A percentile compares a stretch with the other conserved stretches of the same genome.
Conservation (phyloP, 2,797 vertebrate genomes). For the Protonibea diacanthus region DNA sequence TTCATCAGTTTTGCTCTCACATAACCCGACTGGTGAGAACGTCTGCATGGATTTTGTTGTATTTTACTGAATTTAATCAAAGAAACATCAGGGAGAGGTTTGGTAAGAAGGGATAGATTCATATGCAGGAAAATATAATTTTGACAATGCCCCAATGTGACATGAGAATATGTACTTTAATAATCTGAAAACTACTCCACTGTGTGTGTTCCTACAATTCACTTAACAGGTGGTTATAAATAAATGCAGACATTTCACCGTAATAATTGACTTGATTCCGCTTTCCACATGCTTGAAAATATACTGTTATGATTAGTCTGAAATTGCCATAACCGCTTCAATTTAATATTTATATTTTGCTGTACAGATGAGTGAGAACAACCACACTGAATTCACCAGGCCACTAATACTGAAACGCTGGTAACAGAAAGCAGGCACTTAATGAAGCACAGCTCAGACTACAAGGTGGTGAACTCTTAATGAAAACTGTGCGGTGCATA, state of each 20-base stretch:
- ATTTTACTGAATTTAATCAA: background rate
- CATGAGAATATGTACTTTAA: slow-evolving; percentile 14
- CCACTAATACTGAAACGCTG: slow-evolving; percentile 70
- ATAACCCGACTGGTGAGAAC: background rate
- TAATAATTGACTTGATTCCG: slow-evolving; percentile 29
- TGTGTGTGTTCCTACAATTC: slow-evolving; percentile 30
- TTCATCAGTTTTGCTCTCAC: background rate
- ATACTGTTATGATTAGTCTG: slow-evolving; percentile 44
- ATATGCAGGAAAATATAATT: background rate
- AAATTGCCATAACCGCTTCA: slow-evolving; percentile 69
- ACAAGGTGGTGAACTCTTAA: slow-evolving; percentile 48
- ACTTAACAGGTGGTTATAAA: slow-evolving; percentile 39
- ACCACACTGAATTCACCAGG: slow-evolving; percentile 74
- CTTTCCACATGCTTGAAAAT: slow-evolving; percentile 33
- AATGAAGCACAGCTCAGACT: slow-evolving; percentile 68
- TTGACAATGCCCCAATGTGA: background rate
- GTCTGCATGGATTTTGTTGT: slow-evolving; percentile 5
- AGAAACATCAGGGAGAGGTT: background rate
- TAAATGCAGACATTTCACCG: slow-evolving; percentile 33
- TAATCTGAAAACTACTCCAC: slow-evolving; percentile 18
- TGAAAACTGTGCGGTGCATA: slow-evolving; percentile 31
- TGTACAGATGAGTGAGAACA: slow-evolving; percentile 67
- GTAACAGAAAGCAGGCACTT: slow-evolving; percentile 69
- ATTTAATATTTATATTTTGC: slow-evolving; percentile 67
- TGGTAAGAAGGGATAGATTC: background rate